These are phyloP conservation scores for Euclidia mi DNA, from an alignment of 2,888 invertebrate genomes.

Conservation along the genomic window DNA sequence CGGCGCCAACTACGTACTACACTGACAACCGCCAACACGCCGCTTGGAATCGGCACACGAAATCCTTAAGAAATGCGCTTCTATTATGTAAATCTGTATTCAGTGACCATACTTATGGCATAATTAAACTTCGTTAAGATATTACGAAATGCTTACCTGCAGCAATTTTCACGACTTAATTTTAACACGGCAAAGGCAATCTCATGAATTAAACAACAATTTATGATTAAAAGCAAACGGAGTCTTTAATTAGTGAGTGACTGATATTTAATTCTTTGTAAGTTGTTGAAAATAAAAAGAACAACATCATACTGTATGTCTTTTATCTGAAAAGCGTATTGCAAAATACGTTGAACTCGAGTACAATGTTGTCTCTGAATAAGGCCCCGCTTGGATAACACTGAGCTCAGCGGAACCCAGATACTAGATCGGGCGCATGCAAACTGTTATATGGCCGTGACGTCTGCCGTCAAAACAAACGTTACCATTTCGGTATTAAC, in stretches of 20 bases:
- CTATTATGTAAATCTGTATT: no score
- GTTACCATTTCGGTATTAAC: neutral
- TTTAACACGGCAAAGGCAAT: conserved; percentile 16
- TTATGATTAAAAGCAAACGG: conserved; percentile 18
- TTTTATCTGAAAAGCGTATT: conserved; percentile 4
- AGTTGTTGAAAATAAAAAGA: conserved; percentile 3
- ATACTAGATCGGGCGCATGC: conserved; percentile 12
- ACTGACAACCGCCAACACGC: no score
- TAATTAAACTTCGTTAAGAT: conserved; percentile 33
- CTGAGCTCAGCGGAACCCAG: conserved; percentile 15
- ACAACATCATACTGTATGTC: neutral
- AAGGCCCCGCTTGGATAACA: conserved; percentile 13
- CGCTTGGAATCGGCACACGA: no score
- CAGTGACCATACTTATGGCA: conserved; percentile 35
- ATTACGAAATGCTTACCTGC: no score
- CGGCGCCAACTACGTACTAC: no score
- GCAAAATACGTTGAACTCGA: conserved; percentile 18
- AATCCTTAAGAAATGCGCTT: no score
- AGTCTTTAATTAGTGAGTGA: conserved; percentile 14
- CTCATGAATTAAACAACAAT: conserved; percentile 20
- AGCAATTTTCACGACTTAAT: conserved; percentile 19
- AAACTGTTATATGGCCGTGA: conserved; percentile 11
- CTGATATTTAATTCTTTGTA: neutral
- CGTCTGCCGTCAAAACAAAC: conserved; percentile 11
- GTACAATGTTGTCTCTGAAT: conserved; percentile 14